phyloP scores from a whole-genome alignment of 37 sponge, comb jelly and placozoan species.

The Beroe forskalii region DNA sequence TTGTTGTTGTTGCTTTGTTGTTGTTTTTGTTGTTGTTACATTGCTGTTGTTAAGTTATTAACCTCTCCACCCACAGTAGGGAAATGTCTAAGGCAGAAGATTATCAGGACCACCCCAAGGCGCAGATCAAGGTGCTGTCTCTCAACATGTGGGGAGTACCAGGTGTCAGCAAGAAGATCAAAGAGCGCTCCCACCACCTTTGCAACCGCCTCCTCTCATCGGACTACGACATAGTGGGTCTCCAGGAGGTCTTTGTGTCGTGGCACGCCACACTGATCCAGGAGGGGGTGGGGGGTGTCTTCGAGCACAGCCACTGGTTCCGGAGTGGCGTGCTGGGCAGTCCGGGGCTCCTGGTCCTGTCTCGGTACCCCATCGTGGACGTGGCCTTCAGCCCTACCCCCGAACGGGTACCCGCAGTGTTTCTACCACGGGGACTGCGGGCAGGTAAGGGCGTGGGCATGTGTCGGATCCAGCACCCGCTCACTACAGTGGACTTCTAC shows the following conservation, averaged over 20 bases:
- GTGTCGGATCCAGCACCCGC: slow-evolving; percentile 10
- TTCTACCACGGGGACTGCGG: slow-evolving; percentile 4
- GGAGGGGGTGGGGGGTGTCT: slow-evolving; percentile 6
- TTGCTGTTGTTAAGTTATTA: too few relatives aligned
- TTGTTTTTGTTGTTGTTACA: too few relatives aligned
- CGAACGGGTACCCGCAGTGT: slow-evolving; percentile 41
- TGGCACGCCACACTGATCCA: slow-evolving; percentile 50
- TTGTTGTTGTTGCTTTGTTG: too few relatives aligned
- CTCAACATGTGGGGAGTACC: slow-evolving; percentile 52
- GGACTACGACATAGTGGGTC: not conserved
- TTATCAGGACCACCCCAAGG: too few relatives aligned
- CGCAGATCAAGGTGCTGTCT: slow-evolving; percentile 8
- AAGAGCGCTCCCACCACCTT: slow-evolving; percentile 3
- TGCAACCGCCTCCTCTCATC: not conserved
- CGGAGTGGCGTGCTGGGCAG: not conserved
- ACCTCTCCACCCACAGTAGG: too few relatives aligned
- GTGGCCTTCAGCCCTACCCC: slow-evolving; percentile 6
- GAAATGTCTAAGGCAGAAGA: too few relatives aligned
- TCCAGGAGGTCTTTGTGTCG: not conserved
- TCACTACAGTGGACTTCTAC: slow-evolving; percentile 8
- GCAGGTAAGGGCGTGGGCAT: slow-evolving; percentile 27
- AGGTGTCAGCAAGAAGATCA: slow-evolving; percentile 9
- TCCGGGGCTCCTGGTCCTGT: slow-evolving; percentile 16
- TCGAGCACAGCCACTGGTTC: slow-evolving; percentile 32
- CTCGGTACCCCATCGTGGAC: slow-evolving; percentile 31